phyloP scores from a whole-genome alignment of 1,140 invertebrate genomes.

The Charaxes varanes region DNA sequence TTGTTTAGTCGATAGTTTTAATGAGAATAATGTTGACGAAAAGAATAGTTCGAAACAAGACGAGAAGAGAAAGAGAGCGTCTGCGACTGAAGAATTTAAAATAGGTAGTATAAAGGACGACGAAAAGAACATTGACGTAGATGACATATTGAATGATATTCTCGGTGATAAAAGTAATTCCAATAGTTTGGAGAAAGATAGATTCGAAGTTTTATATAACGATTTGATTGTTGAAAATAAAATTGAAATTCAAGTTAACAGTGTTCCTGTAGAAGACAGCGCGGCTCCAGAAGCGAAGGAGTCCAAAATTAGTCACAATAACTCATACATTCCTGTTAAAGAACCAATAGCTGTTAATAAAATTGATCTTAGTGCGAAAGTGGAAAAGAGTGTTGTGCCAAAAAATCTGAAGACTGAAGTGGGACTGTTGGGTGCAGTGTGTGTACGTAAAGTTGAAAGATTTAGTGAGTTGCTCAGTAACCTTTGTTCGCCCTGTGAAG shows the following conservation, averaged over 20 bases:
- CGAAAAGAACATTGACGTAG: slow-evolving; percentile 38
- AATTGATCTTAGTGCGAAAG: slow-evolving; percentile 31
- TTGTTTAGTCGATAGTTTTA: slow-evolving; percentile 59
- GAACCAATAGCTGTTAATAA: slow-evolving; percentile 38
- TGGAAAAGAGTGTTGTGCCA: slow-evolving; percentile 59
- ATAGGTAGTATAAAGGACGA: slow-evolving; percentile 37
- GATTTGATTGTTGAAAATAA: slow-evolving; percentile 33
- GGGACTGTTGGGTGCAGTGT: slow-evolving; percentile 60
- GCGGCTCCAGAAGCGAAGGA: slow-evolving; percentile 13
- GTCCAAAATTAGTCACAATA: slow-evolving; percentile 50
- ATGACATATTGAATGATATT: slow-evolving; percentile 58
- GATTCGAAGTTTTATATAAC: slow-evolving; percentile 57
- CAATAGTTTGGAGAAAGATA: slow-evolving; percentile 47
- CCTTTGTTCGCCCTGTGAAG: slow-evolving; percentile 65
- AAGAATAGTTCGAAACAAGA: slow-evolving; percentile 42
- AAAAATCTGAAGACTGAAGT: slow-evolving; percentile 50
- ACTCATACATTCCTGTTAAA: slow-evolving; percentile 42
- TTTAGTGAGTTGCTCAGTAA: slow-evolving; percentile 70
- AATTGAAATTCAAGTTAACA: slow-evolving; percentile 26
- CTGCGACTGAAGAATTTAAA: slow-evolving; percentile 40
- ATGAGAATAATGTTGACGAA: slow-evolving; percentile 47
- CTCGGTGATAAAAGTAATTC: slow-evolving; percentile 40
- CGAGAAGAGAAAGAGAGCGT: slow-evolving; percentile 35
- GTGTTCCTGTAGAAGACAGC: slow-evolving; percentile 24
- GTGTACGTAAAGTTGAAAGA: slow-evolving; percentile 67